Conservation (phyloP, 2,888 invertebrate species). For the Drosophila anomalipes region DNA sequence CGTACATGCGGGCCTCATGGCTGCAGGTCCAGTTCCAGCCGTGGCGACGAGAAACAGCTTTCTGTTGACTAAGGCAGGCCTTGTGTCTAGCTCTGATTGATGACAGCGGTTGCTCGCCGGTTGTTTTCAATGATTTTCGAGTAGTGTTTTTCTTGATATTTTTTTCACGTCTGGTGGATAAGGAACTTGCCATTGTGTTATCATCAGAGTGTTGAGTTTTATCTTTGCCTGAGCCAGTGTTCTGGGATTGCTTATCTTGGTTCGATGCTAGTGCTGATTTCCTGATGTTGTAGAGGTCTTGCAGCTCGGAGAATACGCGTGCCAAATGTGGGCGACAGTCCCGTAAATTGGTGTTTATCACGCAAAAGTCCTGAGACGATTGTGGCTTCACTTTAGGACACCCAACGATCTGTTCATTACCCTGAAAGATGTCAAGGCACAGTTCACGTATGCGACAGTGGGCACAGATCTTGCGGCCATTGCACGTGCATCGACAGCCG, state of each 20-base stretch:
- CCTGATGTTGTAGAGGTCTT: constrained; percentile 80
- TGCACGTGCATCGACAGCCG: constrained; percentile 76
- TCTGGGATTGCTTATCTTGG: constrained; percentile 48
- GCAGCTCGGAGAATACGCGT: constrained; percentile 82
- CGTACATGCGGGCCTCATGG: constrained; percentile 60
- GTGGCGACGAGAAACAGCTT: constrained; percentile 87
- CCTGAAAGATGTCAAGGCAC: constrained; percentile 75
- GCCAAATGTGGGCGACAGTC: constrained; percentile 80
- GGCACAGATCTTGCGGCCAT: constrained; percentile 75
- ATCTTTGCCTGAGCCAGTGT: background rate
- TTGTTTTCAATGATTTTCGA: background rate
- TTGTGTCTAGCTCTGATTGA: constrained; percentile 33
- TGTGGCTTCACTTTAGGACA: constrained; percentile 46
- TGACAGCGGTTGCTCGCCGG: background rate
- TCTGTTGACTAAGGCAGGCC: constrained; percentile 30
- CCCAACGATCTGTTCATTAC: constrained; percentile 11
- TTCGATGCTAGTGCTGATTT: constrained; percentile 48
- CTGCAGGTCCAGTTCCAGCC: constrained; percentile 88
- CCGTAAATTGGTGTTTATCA: constrained; percentile 37
- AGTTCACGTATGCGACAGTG: constrained; percentile 80
- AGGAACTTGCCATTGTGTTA: background rate
- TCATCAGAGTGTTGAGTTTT: background rate
- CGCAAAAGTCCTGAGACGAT: constrained; percentile 61
- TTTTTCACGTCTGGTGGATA: no score
- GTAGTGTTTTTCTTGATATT: background rate